These are phyloP conservation scores for Bryconaethiops microstoma DNA, from an alignment of 2,797 vertebrate genomes.

Conservation along the genomic window DNA sequence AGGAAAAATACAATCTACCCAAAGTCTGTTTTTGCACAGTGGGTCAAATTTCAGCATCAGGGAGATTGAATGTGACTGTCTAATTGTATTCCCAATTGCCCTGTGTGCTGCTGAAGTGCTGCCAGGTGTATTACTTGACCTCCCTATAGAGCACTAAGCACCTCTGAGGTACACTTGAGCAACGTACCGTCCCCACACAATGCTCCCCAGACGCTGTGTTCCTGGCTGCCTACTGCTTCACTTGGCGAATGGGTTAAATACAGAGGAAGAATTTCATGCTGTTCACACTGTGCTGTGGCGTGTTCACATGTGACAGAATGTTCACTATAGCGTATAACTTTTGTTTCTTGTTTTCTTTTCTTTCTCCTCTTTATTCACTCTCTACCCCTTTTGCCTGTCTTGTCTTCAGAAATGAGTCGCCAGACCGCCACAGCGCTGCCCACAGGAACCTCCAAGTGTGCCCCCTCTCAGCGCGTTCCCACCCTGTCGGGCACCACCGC, in stretches of 20 bases:
- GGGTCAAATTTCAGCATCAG: slow-evolving; percentile 3
- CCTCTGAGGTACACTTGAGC: too few species aligned
- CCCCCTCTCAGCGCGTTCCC: slow-evolving; percentile 95
- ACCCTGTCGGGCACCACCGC: slow-evolving; percentile 97
- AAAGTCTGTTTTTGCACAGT: slow-evolving; percentile 2
- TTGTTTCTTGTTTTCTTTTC: neutral
- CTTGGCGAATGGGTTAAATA: too few species aligned
- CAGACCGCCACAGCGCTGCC: slow-evolving; percentile 98
- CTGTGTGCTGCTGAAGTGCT: slow-evolving; percentile 2
- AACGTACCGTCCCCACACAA: too few species aligned
- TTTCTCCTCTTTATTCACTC: neutral
- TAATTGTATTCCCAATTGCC: slow-evolving; percentile 11
- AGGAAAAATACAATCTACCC: neutral
- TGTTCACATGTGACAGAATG: too few species aligned
- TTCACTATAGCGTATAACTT: neutral
- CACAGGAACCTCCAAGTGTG: slow-evolving; percentile 98
- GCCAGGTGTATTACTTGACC: neutral
- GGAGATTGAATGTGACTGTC: neutral
- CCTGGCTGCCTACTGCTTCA: too few species aligned
- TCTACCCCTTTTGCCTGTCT: neutral
- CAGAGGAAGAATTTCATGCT: too few species aligned
- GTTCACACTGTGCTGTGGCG: too few species aligned
- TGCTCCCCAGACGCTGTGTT: too few species aligned
- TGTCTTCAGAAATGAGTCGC: slow-evolving; percentile 95
- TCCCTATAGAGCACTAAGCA: neutral